Evolutionary conservation across 37 sponge, comb jelly and placozoan genomes (phyloP).

Genomic region (Oscarella lobularis): DNA sequence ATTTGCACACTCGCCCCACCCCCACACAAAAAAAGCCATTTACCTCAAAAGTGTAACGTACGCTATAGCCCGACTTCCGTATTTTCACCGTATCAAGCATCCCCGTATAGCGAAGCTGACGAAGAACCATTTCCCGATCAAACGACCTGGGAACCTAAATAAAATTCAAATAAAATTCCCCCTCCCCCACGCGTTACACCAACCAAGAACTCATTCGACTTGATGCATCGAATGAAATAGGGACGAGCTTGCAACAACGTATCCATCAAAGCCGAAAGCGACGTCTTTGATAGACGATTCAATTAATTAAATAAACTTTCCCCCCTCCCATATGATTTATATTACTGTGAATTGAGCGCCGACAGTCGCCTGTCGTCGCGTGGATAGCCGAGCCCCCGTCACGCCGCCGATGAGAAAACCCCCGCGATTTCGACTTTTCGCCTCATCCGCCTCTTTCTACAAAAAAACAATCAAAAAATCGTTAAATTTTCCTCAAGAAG

Average conservation of each 20-base stretch:
- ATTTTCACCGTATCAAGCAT: slow-evolving; percentile 93
- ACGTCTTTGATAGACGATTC: slow-evolving; percentile 20
- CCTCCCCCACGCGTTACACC: background rate
- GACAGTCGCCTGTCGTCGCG: background rate
- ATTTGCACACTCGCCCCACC: no score
- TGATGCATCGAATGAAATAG: slow-evolving; percentile 89
- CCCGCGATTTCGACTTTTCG: no score
- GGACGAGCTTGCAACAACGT: slow-evolving; percentile 69
- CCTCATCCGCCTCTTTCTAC: no score
- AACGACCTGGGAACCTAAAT: slow-evolving; percentile 59
- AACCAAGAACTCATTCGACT: slow-evolving; percentile 50
- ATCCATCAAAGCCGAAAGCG: slow-evolving; percentile 73
- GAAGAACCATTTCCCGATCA: slow-evolving; percentile 61
- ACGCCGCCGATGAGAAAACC: no score
- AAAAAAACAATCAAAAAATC: no score
- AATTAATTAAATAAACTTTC: no score
- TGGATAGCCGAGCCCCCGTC: no score
- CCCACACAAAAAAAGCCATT: no score
- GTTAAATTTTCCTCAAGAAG: no score
- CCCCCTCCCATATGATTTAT: no score
- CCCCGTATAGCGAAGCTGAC: slow-evolving; percentile 91
- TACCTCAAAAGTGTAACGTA: no score
- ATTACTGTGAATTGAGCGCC: background rate
- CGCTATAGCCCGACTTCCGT: slow-evolving; percentile 85
- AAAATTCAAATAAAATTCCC: no score